Evolutionary conservation across 2,888 invertebrate genomes (phyloP).

Genomic region (Drosophila longiperda): DNA sequence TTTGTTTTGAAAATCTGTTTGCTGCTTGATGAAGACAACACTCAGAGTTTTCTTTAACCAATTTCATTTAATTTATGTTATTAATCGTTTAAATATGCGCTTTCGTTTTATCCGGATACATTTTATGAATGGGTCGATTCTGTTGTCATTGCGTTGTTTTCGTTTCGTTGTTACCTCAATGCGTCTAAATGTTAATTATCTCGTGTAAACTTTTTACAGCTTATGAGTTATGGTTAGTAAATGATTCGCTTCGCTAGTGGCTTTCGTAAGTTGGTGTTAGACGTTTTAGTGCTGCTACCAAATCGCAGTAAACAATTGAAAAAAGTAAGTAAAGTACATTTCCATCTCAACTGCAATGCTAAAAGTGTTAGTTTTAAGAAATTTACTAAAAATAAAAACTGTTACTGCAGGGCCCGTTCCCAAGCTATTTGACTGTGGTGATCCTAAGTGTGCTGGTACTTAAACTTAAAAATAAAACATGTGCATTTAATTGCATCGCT

Average conservation of each 20-base stretch:
- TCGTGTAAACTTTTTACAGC: slow-evolving; percentile 39
- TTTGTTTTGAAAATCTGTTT: slow-evolving; percentile 31
- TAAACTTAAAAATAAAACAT: slow-evolving; percentile 60
- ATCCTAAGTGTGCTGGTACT: slow-evolving; percentile 66
- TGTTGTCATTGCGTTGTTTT: slow-evolving; percentile 52
- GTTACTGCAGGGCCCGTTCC: slow-evolving; percentile 62
- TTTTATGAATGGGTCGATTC: slow-evolving; percentile 62
- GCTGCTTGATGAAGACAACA: slow-evolving; percentile 39
- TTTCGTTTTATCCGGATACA: slow-evolving; percentile 78
- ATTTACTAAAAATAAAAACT: slow-evolving; percentile 63
- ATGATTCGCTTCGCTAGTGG: slow-evolving; percentile 68
- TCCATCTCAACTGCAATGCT: slow-evolving; percentile 58
- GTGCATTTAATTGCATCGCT: slow-evolving; percentile 48
- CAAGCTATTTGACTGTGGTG: slow-evolving; percentile 50
- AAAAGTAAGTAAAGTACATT: slow-evolving; percentile 24
- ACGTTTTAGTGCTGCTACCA: slow-evolving; percentile 75
- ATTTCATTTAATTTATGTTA: slow-evolving; percentile 37
- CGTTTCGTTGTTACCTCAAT: slow-evolving; percentile 76
- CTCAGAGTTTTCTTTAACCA: slow-evolving; percentile 45
- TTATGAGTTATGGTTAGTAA: slow-evolving; percentile 69
- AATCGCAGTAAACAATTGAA: slow-evolving; percentile 73
- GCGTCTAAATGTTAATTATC: slow-evolving; percentile 43
- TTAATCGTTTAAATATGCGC: slow-evolving; percentile 70
- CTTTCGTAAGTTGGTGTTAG: slow-evolving; percentile 64
- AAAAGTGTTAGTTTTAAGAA: slow-evolving; percentile 54